Base-by-base conservation (phyloP, 2,113 vertebrate species). In the Alligator sinensis region DNA sequence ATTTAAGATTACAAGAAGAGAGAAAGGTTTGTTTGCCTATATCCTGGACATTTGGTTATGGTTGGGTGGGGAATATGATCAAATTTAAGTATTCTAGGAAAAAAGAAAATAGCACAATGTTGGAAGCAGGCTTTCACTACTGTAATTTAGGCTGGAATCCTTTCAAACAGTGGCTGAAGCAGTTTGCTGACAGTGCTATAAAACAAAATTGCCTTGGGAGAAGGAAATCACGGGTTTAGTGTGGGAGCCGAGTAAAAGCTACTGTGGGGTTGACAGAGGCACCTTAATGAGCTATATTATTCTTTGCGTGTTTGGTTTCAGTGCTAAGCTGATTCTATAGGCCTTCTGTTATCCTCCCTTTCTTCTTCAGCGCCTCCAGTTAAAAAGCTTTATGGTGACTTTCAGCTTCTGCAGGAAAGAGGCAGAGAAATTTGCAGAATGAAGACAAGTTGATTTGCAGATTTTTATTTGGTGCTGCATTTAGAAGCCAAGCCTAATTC, bases 81-180 rank as follows among this genome's bases (percentile, higher is more conserved):
- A 82, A 74, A 76, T 94, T 3, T 61, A 91, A 89, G 77, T 93
- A 77, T 27, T 86, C 76, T 38, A 92, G 68, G 86, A 83, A 93
- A 4, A 84, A 77, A n/a, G 2, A 14, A 15, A 25, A 72, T 38
- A 77, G 79, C 62, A 54, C 82, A 64, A 78, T 78, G 61, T 62
- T 61, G 80, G 91, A 89, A 87, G 91, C 59, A 68, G 80, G 82
- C 70, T 91, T 66, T 47, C 34, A 77, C n/a, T 74, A 57, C 90
- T 88, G 81, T 94, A 94, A 96, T 96, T 97, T 97, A 86, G 77
- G 77, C 72, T 96, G 96, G 95, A 96, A 88, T 96, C 68, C 90
- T 95, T 94, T 97, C 94, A 95, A 87, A 74, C 15, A 24, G 74
- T 5, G 64, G 89, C 92, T 80, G 77, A 70, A 76, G 85, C 86